phyloP scores from a whole-genome alignment of 2,797 vertebrate genomes.

The Parauchenoglanis punctatus region DNA sequence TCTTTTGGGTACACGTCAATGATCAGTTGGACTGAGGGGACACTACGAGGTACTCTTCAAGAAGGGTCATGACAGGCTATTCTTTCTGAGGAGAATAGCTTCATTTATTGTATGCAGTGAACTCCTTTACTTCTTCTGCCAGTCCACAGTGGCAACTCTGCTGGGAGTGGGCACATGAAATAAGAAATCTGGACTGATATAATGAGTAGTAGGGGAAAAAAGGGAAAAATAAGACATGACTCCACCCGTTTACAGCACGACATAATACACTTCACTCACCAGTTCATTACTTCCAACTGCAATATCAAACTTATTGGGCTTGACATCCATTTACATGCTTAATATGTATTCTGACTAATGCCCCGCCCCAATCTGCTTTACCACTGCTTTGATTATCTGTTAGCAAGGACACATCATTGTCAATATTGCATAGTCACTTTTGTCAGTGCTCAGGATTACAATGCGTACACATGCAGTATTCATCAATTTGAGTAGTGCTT shows the following conservation, averaged over 20 bases:
- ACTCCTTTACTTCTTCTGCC: neutral
- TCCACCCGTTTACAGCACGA: neutral
- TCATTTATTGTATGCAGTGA: constrained; percentile 3
- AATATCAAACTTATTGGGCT: neutral
- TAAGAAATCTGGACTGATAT: neutral
- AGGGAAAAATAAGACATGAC: neutral
- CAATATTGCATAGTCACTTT: neutral
- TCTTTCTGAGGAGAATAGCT: constrained; percentile 2
- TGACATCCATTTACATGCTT: neutral
- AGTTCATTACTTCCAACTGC: neutral
- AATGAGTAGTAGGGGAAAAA: neutral
- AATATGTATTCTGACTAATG: neutral
- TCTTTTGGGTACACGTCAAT: constrained; percentile 23
- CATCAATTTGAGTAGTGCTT: neutral
- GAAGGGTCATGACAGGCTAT: neutral
- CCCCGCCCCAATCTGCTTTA: neutral
- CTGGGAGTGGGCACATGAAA: neutral
- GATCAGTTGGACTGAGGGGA: constrained; percentile 19
- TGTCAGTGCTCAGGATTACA: neutral
- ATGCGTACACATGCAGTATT: neutral
- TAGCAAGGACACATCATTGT: neutral
- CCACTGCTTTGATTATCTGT: constrained; percentile 3
- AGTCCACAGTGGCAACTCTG: neutral
- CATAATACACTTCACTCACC: neutral
- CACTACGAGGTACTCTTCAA: neutral